These are phyloP conservation scores for Brenthis hecate DNA, from an alignment of 2,888 invertebrate species.

Conservation along the genomic window DNA sequence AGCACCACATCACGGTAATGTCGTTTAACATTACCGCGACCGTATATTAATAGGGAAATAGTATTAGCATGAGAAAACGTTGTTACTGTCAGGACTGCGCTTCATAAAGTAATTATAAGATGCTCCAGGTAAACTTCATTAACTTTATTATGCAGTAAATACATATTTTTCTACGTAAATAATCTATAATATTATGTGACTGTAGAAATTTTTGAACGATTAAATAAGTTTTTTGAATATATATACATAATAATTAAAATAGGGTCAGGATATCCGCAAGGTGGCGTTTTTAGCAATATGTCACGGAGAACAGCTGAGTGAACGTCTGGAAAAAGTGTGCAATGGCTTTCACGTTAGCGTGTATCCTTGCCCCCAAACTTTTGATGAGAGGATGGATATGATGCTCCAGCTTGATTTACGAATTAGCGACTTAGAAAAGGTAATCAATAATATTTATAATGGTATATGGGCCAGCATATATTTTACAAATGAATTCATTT, in stretches of 20 bases:
- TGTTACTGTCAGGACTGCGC: slow-evolving; percentile 17
- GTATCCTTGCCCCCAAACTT: slow-evolving; percentile 92
- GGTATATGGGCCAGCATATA: neutral
- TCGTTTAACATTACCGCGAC: too few species aligned
- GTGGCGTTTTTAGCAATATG: slow-evolving; percentile 92
- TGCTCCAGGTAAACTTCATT: slow-evolving; percentile 15
- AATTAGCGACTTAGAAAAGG: slow-evolving; percentile 89
- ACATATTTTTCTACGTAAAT: neutral
- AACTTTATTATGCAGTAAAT: slow-evolving; percentile 9
- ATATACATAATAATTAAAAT: slow-evolving; percentile 15
- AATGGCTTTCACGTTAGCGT: slow-evolving; percentile 93
- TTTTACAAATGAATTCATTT: neutral
- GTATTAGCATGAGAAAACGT: slow-evolving; percentile 23
- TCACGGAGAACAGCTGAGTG: slow-evolving; percentile 92
- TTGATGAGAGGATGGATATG: slow-evolving; percentile 89
- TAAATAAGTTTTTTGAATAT: too few species aligned
- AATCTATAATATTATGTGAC: too few species aligned
- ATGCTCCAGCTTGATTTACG: slow-evolving; percentile 88
- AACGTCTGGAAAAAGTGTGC: slow-evolving; percentile 92
- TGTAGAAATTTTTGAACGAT: too few species aligned
- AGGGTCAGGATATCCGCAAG: slow-evolving; percentile 92
- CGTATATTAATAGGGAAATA: slow-evolving; percentile 19
- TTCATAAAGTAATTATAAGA: slow-evolving; percentile 23
- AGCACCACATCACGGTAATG: neutral
- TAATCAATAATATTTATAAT: slow-evolving; percentile 47